Percentiles rank a stretch among this genome's conserved stretches.
phyloP scores from a whole-genome alignment of 2,797 vertebrate genomes.

The Alectoris magna region DNA sequence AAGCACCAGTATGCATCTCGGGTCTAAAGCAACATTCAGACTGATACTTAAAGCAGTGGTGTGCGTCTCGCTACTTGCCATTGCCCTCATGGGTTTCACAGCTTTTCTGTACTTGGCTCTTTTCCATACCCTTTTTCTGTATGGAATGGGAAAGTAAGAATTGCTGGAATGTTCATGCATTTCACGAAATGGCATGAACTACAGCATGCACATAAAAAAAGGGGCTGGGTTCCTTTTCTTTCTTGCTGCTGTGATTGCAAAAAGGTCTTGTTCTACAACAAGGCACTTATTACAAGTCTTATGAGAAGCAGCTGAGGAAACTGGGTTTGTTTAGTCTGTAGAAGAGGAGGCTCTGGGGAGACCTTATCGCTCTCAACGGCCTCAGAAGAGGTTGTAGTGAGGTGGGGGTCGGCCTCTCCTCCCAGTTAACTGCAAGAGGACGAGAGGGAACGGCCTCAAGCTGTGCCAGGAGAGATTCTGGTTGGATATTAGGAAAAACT shows the following conservation, averaged over 20 bases:
- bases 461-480: too few relatives aligned
- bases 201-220: background rate
- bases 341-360: too few relatives aligned
- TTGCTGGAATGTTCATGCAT: background rate
- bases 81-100: background rate
- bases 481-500: too few relatives aligned
- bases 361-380: too few relatives aligned
- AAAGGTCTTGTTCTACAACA: constrained; percentile 27
- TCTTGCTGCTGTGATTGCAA: constrained; percentile 4
- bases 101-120: background rate
- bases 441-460: too few relatives aligned
- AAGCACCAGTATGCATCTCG: fast-evolving
- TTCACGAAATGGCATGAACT: background rate
- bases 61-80: background rate
- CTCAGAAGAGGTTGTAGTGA: too few relatives aligned
- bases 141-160: fast-evolving
- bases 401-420: too few relatives aligned
- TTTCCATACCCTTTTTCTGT: background rate
- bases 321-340: too few relatives aligned
- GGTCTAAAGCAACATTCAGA: background rate
- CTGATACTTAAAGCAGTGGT: too few relatives aligned
- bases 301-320: too few relatives aligned
- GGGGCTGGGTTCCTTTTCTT: background rate
- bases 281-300: background rate
- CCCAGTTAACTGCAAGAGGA: too few relatives aligned